Evolutionary conservation across 2,888 invertebrate genomes (phyloP).

Genomic region (Drosophila affinis): DNA sequence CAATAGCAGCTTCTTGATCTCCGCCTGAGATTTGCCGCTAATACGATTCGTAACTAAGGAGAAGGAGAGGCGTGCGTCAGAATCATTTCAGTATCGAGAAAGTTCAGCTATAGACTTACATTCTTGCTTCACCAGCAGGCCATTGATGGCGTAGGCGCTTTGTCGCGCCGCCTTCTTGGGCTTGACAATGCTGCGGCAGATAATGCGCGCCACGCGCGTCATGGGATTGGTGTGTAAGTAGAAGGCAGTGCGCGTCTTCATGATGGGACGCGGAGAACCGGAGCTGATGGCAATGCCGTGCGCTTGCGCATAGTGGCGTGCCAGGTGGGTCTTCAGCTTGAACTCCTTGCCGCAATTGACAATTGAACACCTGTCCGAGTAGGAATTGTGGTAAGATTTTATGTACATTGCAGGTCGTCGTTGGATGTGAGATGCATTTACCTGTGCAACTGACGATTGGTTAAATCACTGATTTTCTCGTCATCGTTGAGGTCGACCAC

Average conservation of each 20-base stretch:
- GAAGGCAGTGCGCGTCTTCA: slow-evolving; percentile 98
- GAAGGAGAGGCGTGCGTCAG: not conserved
- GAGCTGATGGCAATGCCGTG: slow-evolving; percentile 90
- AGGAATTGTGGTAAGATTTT: not conserved
- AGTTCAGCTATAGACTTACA: slow-evolving; percentile 85
- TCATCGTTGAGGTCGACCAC: slow-evolving; percentile 83
- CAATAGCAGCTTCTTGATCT: slow-evolving; percentile 85
- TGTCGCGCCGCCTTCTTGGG: slow-evolving; percentile 94
- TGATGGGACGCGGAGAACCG: slow-evolving; percentile 94
- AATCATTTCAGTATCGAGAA: not conserved
- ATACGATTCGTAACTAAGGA: slow-evolving; percentile 85
- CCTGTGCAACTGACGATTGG: slow-evolving; percentile 83
- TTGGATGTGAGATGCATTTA: slow-evolving; percentile 38
- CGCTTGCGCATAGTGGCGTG: slow-evolving; percentile 96
- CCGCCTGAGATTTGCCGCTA: slow-evolving; percentile 85
- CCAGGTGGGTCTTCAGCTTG: slow-evolving; percentile 96
- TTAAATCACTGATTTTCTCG: slow-evolving; percentile 84
- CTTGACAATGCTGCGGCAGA: slow-evolving; percentile 92
- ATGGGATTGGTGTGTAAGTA: slow-evolving; percentile 96
- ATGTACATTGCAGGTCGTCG: not conserved
- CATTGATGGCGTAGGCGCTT: slow-evolving; percentile 91
- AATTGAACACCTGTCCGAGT: slow-evolving; percentile 91
- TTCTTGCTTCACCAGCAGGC: slow-evolving; percentile 93
- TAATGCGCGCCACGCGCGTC: slow-evolving; percentile 93
- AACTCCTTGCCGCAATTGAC: slow-evolving; percentile 97